Evolutionary conservation across 2,113 vertebrate species (phyloP).

Genomic region (Amia ocellicauda): DNA sequence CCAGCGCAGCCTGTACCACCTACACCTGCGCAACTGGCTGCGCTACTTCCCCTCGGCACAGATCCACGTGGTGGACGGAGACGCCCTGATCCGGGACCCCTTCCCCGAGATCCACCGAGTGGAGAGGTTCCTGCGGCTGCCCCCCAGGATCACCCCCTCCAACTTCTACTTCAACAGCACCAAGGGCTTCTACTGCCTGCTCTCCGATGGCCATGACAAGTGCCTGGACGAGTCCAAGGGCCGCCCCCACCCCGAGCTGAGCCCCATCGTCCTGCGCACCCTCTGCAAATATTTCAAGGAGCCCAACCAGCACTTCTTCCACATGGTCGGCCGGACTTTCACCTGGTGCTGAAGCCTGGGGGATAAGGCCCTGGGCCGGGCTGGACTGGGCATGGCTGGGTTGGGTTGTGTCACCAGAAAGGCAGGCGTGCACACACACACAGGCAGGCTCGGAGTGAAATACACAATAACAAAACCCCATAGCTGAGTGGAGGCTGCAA

Average conservation of each 20-base stretch:
- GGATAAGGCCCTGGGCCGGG: not conserved
- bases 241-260: slow-evolving; percentile 64
- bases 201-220: slow-evolving; percentile 62
- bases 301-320: slow-evolving; percentile 69
- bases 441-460: not conserved
- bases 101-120: slow-evolving; percentile 68
- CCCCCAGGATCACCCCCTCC: slow-evolving; percentile 53
- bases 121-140: slow-evolving; percentile 66
- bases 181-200: slow-evolving; percentile 76
- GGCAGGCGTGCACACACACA: too few relatives aligned
- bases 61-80: slow-evolving; percentile 75
- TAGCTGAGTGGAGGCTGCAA: not conserved
- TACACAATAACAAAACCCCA: slow-evolving; percentile 37
- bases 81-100: slow-evolving; percentile 64
- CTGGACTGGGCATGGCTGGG: not conserved
- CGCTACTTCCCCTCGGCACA: slow-evolving; percentile 63
- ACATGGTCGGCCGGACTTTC: slow-evolving; percentile 69
- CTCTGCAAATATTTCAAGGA: slow-evolving; percentile 66
- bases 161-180: slow-evolving; percentile 79
- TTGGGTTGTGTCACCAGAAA: slow-evolving; percentile 34
- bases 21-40: slow-evolving; percentile 65
- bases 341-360: slow-evolving; percentile 65
- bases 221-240: slow-evolving; percentile 77
- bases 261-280: slow-evolving; percentile 53
- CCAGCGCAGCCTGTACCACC: slow-evolving; percentile 72